phyloP scores from a whole-genome alignment of 2,888 invertebrate genomes.

The Latheticus oryzae region DNA sequence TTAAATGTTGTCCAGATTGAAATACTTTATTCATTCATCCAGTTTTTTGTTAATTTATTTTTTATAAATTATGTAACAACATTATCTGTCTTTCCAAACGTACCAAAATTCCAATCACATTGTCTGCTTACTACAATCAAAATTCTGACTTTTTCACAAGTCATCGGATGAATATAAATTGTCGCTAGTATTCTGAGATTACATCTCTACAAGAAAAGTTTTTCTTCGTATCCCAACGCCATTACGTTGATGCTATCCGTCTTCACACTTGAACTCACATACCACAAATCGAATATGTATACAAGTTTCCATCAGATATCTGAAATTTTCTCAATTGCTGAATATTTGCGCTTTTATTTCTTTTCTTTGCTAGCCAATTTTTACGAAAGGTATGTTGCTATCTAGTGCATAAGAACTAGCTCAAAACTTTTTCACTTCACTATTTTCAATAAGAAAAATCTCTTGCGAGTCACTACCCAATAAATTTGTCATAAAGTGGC shows the following conservation, averaged over 20 bases:
- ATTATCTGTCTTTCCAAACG: background rate
- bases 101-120: background rate
- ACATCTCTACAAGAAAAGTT: conserved; percentile 14
- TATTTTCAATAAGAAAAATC: conserved; percentile 23
- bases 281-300: conserved; percentile 35
- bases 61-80: too few relatives aligned
- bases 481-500: conserved; percentile 19
- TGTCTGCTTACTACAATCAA: background rate
- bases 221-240: conserved; percentile 14
- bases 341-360: too few relatives aligned
- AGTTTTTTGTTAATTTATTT: conserved; percentile 17
- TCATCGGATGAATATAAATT: conserved; percentile 6
- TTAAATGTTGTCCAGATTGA: too few relatives aligned
- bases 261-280: conserved; percentile 29
- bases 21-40: too few relatives aligned
- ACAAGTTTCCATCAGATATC: conserved; percentile 31
- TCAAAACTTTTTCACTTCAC: too few relatives aligned
- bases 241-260: conserved; percentile 28
- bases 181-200: conserved; percentile 12
- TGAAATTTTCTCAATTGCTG: background rate
- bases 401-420: too few relatives aligned
- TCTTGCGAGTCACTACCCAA: conserved; percentile 8
- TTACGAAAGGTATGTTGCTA: too few relatives aligned
- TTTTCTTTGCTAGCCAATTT: too few relatives aligned
- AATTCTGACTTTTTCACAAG: conserved; percentile 6